Base-by-base conservation (phyloP, 2,888 invertebrate species). In the Bembecia ichneumoniformis region DNA sequence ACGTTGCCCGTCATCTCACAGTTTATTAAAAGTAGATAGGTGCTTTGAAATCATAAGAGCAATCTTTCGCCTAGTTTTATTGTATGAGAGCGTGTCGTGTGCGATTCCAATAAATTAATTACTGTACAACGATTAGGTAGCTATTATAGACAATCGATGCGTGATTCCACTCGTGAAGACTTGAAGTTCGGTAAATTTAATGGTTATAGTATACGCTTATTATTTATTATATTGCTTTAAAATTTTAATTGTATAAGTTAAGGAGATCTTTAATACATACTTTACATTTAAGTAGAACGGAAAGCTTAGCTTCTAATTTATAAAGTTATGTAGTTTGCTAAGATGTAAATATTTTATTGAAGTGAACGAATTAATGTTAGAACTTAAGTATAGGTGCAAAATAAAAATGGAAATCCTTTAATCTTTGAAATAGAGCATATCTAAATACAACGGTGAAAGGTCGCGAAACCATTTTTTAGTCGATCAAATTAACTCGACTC, bases 81-180 rank as follows among this genome's bases (percentile, higher is more conserved):
- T 66, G 51, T 49, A 53, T 44, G 40, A 63, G 66, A 64, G 63
- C 66, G 70, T 69, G 68, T 71, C 65, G 69, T 66, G 66, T 66
- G 62, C 67, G 63, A 66, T 68, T 70, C 66, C 66, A 73, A 64
- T 66, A 63, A 69, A 66, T 63, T 7, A 9, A 28, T 28, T 28
- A 28, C 28, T 70, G 68, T 74, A 79, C 80, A 82, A 82, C 82
- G 81, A 82, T 66, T 62, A 62, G 15, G 55, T 60, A 65, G 52
- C 51, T 63, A 63, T 63, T 68, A 66, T 73, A 66, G 64, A 69
- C 60, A 58, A 54, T 52, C 49, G 60, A 59, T 58, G 57, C 53
- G 53, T 58, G 66, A 73, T 71, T 74, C 67, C 70, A 70, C 65
- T 74, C 63, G 59, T 51, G 61, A 69, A 68, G 64, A 67, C 66